Conservation (phyloP, 2,113 vertebrate genomes). For the Corythoichthys haematopterus region DNA sequence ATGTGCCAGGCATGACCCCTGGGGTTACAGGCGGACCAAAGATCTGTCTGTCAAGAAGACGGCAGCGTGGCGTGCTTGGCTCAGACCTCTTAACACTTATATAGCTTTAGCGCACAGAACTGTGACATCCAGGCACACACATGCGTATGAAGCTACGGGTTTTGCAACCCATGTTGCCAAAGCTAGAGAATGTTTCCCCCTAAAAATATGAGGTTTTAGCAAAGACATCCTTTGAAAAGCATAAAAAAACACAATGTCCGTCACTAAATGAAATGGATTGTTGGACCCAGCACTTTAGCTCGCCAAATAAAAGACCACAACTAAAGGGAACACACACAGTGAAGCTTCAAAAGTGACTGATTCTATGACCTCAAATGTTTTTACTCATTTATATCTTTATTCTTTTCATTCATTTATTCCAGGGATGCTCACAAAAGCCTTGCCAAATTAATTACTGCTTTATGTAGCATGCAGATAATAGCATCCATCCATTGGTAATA, state of each 20-base stretch:
- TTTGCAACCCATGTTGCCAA: slow-evolving; percentile 19
- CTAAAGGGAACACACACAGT: slow-evolving; percentile 33
- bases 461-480: slow-evolving; percentile 5
- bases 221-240: slow-evolving; percentile 22
- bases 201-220: slow-evolving; percentile 26
- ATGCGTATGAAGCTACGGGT: slow-evolving; percentile 9
- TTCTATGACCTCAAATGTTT: slow-evolving; percentile 18
- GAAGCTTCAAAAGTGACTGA: slow-evolving; percentile 39
- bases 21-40: slow-evolving; percentile 37
- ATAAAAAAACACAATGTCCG: slow-evolving; percentile 41
- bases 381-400: slow-evolving; percentile 19
- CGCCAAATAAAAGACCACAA: slow-evolving; percentile 36
- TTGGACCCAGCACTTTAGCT: slow-evolving; percentile 29
- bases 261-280: slow-evolving; percentile 44
- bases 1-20: slow-evolving; percentile 56
- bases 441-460: not conserved
- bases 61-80: slow-evolving; percentile 56
- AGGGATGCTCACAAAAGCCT: slow-evolving; percentile 11
- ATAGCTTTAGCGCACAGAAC: slow-evolving; percentile 20
- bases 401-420: slow-evolving; percentile 22
- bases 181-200: slow-evolving; percentile 16
- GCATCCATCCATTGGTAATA: not conserved
- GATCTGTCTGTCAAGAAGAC: slow-evolving; percentile 59
- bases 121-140: slow-evolving; percentile 6
- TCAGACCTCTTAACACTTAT: slow-evolving; percentile 60